phyloP scores from a whole-genome alignment of 2,113 vertebrate species.

The Cephalopholis sonnerati region DNA sequence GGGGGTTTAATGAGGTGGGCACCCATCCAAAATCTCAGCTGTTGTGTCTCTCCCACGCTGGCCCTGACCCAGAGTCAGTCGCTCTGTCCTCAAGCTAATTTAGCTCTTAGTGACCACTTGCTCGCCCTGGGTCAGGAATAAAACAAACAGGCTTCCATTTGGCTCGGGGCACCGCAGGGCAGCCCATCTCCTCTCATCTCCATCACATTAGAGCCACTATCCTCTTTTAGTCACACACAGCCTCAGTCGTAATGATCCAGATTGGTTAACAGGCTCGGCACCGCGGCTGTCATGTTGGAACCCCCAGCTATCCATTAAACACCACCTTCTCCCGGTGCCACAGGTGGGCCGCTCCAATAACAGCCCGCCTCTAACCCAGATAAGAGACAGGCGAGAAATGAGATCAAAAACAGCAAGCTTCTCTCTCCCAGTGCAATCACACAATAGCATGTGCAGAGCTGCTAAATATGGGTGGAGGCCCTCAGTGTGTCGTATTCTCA shows the following conservation, averaged over 20 bases:
- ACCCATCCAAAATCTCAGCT: not conserved
- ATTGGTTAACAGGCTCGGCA: constrained; percentile 38
- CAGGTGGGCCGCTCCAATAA: constrained; percentile 64
- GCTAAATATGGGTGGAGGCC: constrained; percentile 73
- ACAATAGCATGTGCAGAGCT: constrained; percentile 49
- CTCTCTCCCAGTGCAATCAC: constrained; percentile 60
- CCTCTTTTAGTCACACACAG: constrained; percentile 36
- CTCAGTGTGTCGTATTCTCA: constrained; percentile 64
- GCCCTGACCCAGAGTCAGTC: constrained; percentile 19
- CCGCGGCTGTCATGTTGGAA: constrained; percentile 44
- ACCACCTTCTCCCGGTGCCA: constrained; percentile 49
- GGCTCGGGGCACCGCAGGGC: not conserved
- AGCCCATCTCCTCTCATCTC: constrained; percentile 37
- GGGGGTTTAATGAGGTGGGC: not conserved
- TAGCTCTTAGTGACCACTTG: constrained; percentile 20
- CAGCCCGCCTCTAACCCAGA: constrained; percentile 72
- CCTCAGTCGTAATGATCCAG: constrained; percentile 41
- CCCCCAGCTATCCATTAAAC: constrained; percentile 53
- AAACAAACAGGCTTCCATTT: constrained; percentile 28
- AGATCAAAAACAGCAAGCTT: constrained; percentile 57
- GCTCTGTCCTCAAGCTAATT: constrained; percentile 28
- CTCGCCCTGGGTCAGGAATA: not conserved
- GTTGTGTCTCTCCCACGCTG: not conserved
- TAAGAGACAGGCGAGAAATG: constrained; percentile 58
- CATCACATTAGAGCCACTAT: constrained; percentile 51